Conservation (phyloP, 2,888 invertebrate genomes). For the Trachelus troglodyta region DNA sequence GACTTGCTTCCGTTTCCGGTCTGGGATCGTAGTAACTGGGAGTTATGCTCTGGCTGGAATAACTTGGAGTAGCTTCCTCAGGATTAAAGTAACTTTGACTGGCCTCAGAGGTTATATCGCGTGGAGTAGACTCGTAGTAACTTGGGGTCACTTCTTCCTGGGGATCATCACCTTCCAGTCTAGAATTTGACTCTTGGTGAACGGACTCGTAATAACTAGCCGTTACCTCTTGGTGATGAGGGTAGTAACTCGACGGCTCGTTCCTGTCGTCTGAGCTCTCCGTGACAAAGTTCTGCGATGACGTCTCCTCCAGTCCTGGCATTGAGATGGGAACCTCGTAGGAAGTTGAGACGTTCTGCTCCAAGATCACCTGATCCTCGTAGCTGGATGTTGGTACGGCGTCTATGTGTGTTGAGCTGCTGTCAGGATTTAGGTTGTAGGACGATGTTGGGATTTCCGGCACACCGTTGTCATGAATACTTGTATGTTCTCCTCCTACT, state of each 20-base stretch:
- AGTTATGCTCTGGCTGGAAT: slow-evolving; percentile 51
- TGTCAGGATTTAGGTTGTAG: slow-evolving; percentile 60
- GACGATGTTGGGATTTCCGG: slow-evolving; percentile 62
- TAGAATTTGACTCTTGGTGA: slow-evolving; percentile 48
- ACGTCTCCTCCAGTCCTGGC: slow-evolving; percentile 55
- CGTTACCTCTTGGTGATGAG: slow-evolving; percentile 49
- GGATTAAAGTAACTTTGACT: slow-evolving; percentile 58
- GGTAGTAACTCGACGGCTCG: slow-evolving; percentile 57
- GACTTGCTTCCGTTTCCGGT: slow-evolving; percentile 58
- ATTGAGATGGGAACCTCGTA: slow-evolving; percentile 60
- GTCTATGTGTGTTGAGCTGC: slow-evolving; percentile 52
- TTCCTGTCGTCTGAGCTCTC: slow-evolving; percentile 55
- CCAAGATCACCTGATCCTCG: slow-evolving; percentile 55
- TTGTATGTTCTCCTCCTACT: slow-evolving; percentile 51
- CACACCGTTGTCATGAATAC: slow-evolving; percentile 60
- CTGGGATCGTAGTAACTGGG: slow-evolving; percentile 56
- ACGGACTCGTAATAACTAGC: slow-evolving; percentile 55
- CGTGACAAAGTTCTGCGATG: slow-evolving; percentile 58
- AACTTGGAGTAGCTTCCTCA: slow-evolving; percentile 54
- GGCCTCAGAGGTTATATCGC: slow-evolving; percentile 48
- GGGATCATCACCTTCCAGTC: slow-evolving; percentile 47
- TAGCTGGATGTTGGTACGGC: slow-evolving; percentile 59
- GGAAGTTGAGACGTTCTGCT: slow-evolving; percentile 61
- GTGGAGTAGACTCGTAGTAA: slow-evolving; percentile 51
- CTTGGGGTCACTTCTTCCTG: slow-evolving; percentile 57